Base-by-base conservation (phyloP, 2,113 vertebrate species). In the Pholis gunnellus region DNA sequence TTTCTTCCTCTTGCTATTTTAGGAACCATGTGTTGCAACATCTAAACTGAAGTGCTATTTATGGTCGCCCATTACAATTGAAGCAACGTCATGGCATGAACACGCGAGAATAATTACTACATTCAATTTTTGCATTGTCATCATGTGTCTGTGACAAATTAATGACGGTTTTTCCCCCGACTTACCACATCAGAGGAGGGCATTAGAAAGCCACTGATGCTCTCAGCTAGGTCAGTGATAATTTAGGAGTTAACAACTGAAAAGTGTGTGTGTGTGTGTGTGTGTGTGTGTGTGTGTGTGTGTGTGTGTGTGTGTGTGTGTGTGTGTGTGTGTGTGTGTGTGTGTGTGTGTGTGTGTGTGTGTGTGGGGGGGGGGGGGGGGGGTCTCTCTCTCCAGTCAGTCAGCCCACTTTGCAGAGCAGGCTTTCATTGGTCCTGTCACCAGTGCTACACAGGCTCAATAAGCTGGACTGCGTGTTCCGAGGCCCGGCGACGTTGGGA, bases 401-500 rank as follows among this genome's bases (percentile, higher is more conserved):
- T 59, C 20, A 40, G 60, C 44, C 68, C 66, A 84, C 86, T 77
- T 88, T 80, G 65, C 50, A 61, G 25, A 50, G 59, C 70, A 38
- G 74, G 40, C 66, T 78, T 84, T 90, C 83, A 81, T 20, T 81
- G 68, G 52, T 42, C 29, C 79, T 66, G 79, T 84, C 83, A 44
- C 61, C 74, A 82, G 70, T 42, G 65, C n/a, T 67, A 29, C 82
- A 78, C 75, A 36, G 9, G 25, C 59, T 85, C 77, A 92, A 89
- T 89, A 79, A 90, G 77, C 83, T 77, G 67, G 81, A 22, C 84
- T 88, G 90, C 92, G 75, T 94, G 82, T 81, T 84, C 81, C 46
- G 31, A 67, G 81, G 82, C 74, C 77, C 44, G 5, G 25, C 78
- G 81, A 71, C 78, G 94, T 95, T 94, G 93, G 85, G 91, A 94